Conservation (phyloP, 2,888 invertebrate species). For the Drosophila kanekoi region DNA sequence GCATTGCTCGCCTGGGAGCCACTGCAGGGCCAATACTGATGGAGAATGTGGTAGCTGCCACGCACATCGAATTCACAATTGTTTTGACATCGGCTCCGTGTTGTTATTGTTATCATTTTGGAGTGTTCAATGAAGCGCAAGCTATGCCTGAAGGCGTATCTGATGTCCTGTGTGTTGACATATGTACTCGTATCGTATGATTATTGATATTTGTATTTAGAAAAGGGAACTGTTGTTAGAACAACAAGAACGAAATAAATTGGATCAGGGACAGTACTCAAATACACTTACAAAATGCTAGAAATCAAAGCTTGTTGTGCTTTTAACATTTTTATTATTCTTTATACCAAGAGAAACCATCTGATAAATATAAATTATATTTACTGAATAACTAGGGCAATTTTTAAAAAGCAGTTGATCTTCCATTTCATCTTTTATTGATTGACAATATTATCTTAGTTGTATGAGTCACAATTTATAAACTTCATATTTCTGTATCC, state of each 20-base stretch:
- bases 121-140: constrained; percentile 54
- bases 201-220: constrained; percentile 55
- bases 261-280: constrained; percentile 1
- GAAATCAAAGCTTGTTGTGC: not conserved
- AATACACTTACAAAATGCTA: constrained; percentile 5
- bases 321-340: not conserved
- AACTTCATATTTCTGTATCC: no score
- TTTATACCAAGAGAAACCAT: no score
- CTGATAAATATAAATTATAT: no score
- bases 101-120: constrained; percentile 45
- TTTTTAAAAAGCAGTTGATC: no score
- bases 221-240: constrained; percentile 25
- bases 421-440: no score
- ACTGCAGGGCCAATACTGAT: constrained; percentile 17
- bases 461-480: no score
- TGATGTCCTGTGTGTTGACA: constrained; percentile 65
- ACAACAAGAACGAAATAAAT: constrained; percentile 13
- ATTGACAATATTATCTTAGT: no score
- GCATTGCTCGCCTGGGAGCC: constrained; percentile 53
- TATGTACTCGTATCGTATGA: constrained; percentile 43
- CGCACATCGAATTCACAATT: constrained; percentile 39
- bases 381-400: no score
- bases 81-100: constrained; percentile 29
- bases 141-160: constrained; percentile 49
- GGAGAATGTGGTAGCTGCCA: not conserved